A percentile compares a stretch with the other conserved stretches of the same genome.
Conservation (phyloP, 2,888 invertebrate genomes). For the Ennomos erosarius region DNA sequence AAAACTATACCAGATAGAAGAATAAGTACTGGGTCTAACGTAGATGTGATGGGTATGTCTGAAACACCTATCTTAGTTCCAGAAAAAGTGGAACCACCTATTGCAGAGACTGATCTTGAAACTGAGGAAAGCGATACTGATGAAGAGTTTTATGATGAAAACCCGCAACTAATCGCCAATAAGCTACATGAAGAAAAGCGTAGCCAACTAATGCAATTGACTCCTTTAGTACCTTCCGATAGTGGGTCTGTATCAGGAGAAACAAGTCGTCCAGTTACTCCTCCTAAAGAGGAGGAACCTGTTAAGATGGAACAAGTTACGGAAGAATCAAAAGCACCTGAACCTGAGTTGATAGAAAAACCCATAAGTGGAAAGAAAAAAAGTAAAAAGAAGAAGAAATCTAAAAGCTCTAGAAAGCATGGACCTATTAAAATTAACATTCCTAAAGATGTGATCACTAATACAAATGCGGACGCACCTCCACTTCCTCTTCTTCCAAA, state of each 20-base stretch:
- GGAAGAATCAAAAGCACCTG: conserved; percentile 66
- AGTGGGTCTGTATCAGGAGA: conserved; percentile 85
- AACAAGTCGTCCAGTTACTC: conserved; percentile 87
- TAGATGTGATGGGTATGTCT: conserved; percentile 82
- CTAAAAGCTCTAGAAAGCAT: conserved; percentile 73
- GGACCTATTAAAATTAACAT: conserved; percentile 86
- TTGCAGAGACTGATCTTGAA: conserved; percentile 93
- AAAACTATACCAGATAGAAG: conserved; percentile 68
- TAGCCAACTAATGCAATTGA: conserved; percentile 87
- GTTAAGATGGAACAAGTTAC: conserved; percentile 73
- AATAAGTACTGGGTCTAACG: conserved; percentile 79
- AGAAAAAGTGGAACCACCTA: conserved; percentile 85
- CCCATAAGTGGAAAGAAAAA: conserved; percentile 87
- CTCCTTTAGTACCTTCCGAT: conserved; percentile 86
- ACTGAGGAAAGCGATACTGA: conserved; percentile 94
- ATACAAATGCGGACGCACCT: conserved; percentile 59
- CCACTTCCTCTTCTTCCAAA: conserved; percentile 64
- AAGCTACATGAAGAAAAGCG: conserved; percentile 91
- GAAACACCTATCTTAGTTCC: conserved; percentile 77
- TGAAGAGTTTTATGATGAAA: conserved; percentile 94
- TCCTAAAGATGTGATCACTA: conserved; percentile 79
- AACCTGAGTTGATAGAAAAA: conserved; percentile 79
- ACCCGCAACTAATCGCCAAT: conserved; percentile 90
- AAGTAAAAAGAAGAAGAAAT: conserved; percentile 87
- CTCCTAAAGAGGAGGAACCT: conserved; percentile 72